A percentile compares a stretch with the other conserved stretches of the same genome.
Conservation (phyloP, 1,140 invertebrate genomes). For the Aphidius ervi region DNA sequence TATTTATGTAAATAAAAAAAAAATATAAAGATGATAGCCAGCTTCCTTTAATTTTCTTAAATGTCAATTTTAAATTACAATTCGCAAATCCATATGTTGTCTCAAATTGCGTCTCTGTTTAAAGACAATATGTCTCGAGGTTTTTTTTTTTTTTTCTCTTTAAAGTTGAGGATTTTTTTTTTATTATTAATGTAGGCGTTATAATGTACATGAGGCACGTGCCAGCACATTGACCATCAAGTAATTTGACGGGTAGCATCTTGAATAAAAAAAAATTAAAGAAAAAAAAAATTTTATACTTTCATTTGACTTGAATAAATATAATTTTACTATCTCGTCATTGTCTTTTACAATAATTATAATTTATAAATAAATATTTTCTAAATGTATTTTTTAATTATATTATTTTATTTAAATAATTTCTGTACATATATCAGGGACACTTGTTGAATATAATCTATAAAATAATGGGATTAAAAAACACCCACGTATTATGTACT, state of each 20-base stretch:
- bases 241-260: conserved; percentile 12
- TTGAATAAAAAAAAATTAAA: conserved; percentile 25
- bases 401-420: neutral
- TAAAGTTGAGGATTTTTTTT: conserved; percentile 6
- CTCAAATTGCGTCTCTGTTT: conserved; percentile 17
- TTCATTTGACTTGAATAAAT: conserved; percentile 30
- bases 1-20: too few relatives aligned
- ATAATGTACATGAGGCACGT: conserved; percentile 35
- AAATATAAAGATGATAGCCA: conserved; percentile 34
- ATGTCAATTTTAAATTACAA: conserved; percentile 45
- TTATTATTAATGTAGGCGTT: conserved; percentile 46
- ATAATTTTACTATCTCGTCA: conserved; percentile 23
- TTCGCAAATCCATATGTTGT: conserved; percentile 45
- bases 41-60: conserved; percentile 36
- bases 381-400: too few relatives aligned
- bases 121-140: too few relatives aligned
- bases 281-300: conserved; percentile 27
- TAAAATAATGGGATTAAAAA: too few relatives aligned
- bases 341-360: conserved; percentile 6
- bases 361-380: neutral
- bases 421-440: neutral
- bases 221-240: conserved; percentile 30
- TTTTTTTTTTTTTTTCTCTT: conserved; percentile 2
- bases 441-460: too few relatives aligned
- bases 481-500: too few relatives aligned